Conservation (phyloP, 2,797 vertebrate genomes). For the Harpagifer antarcticus region DNA sequence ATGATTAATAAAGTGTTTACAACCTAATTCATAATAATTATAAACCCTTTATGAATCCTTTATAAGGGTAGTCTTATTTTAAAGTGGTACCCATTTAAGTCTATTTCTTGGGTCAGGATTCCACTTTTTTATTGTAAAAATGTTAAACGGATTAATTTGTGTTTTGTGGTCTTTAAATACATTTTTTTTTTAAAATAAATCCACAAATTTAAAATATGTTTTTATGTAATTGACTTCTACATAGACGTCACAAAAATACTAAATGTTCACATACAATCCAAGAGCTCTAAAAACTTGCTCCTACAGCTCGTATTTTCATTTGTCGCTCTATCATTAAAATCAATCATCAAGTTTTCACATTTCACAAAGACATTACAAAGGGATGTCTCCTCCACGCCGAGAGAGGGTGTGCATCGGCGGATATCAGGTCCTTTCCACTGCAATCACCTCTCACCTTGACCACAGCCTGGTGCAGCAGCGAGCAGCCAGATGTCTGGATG, state of each 20-base stretch:
- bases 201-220: not conserved
- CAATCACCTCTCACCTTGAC: constrained; percentile 53
- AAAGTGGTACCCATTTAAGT: too few species aligned
- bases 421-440: constrained; percentile 45
- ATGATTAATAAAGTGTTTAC: too few species aligned
- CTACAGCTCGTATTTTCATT: not conserved
- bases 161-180: not conserved
- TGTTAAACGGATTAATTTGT: not conserved
- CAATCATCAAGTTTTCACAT: not conserved
- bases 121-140: not conserved
- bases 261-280: too few species aligned
- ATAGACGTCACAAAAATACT: too few species aligned
- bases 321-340: not conserved
- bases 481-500: constrained; percentile 55
- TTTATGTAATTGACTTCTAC: too few species aligned
- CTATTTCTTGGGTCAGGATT: not conserved
- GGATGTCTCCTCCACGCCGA: constrained; percentile 68
- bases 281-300: not conserved
- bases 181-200: too few species aligned
- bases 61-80: too few species aligned
- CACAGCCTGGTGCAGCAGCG: constrained; percentile 41
- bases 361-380: constrained; percentile 9
- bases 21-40: too few species aligned
- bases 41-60: too few species aligned
- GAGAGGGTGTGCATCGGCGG: constrained; percentile 72